These are phyloP conservation scores for Nymphalis c-album DNA, from an alignment of 2,888 invertebrate species.

Conservation along the genomic window DNA sequence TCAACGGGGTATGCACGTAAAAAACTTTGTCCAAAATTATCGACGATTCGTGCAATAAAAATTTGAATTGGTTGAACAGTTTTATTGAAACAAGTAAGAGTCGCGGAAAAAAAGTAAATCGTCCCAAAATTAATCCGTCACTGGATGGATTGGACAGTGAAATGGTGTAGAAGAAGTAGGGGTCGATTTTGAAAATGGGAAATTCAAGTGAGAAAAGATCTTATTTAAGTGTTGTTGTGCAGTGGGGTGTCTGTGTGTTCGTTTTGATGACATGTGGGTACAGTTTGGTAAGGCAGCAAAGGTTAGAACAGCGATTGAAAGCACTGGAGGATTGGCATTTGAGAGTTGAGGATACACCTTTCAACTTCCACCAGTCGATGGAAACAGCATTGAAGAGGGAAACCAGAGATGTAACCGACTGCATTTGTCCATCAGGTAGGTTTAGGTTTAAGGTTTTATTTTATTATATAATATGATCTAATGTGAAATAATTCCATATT, in stretches of 20 bases:
- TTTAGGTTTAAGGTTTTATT: constrained; percentile 25
- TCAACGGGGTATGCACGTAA: constrained; percentile 5
- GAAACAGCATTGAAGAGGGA: constrained; percentile 56
- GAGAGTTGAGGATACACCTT: constrained; percentile 42
- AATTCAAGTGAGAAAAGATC: constrained; percentile 56
- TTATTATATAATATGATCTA: not conserved
- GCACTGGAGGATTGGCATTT: constrained; percentile 59
- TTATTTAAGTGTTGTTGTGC: constrained; percentile 66
- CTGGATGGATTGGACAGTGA: constrained; percentile 41
- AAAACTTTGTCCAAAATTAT: not conserved
- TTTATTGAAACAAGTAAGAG: constrained; percentile 2
- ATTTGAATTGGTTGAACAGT: not conserved
- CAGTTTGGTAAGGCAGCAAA: constrained; percentile 66
- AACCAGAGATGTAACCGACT: constrained; percentile 66
- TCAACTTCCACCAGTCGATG: constrained; percentile 43
- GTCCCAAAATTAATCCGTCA: constrained; percentile 13
- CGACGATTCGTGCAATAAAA: not conserved
- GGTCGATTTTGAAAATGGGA: constrained; percentile 43
- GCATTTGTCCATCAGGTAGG: constrained; percentile 75
- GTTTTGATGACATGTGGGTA: constrained; percentile 65
- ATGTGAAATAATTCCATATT: no score
- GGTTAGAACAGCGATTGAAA: constrained; percentile 64
- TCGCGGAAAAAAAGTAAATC: not conserved
- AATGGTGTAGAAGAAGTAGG: constrained; percentile 54
- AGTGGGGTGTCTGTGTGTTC: constrained; percentile 71